Evolutionary conservation across 2,888 invertebrate genomes (phyloP).

Genomic region (Lissonota sp.): DNA sequence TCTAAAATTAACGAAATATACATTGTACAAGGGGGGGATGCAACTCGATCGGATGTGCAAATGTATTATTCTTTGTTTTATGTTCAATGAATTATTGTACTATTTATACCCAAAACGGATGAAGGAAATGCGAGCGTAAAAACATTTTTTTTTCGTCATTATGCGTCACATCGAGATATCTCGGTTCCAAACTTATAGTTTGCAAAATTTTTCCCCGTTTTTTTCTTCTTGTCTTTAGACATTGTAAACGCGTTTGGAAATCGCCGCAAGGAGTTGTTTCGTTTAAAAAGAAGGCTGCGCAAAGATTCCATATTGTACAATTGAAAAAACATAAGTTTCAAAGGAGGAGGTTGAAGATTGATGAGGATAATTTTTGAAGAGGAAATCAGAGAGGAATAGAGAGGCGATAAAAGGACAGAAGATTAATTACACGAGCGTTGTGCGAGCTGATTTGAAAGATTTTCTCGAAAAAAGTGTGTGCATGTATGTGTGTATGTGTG

Average conservation of each 20-base stretch:
- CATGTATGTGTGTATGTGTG: too few relatives aligned
- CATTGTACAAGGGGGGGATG: constrained; percentile 79
- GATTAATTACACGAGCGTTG: constrained; percentile 60
- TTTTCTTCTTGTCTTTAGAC: constrained; percentile 16
- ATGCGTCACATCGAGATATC: constrained; percentile 26
- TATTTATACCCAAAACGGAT: constrained; percentile 51
- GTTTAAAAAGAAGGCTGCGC: constrained; percentile 37
- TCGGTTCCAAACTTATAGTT: constrained; percentile 4
- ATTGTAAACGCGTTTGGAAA: constrained; percentile 36
- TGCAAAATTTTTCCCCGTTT: background rate
- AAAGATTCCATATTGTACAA: constrained; percentile 56
- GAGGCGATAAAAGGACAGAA: constrained; percentile 24
- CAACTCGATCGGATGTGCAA: constrained; percentile 71
- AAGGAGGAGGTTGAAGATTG: constrained; percentile 15
- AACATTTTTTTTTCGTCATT: constrained; percentile 1
- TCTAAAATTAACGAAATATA: constrained; percentile 81
- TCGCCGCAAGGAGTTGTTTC: constrained; percentile 61
- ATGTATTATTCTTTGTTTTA: constrained; percentile 17
- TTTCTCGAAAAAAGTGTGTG: constrained; percentile 56
- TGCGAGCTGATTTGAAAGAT: constrained; percentile 63
- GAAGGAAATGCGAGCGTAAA: constrained; percentile 40
- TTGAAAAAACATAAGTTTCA: constrained; percentile 44
- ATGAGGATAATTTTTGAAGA: constrained; percentile 8
- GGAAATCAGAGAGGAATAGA: constrained; percentile 15
- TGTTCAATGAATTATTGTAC: constrained; percentile 50